Conservation (phyloP, 2,888 invertebrate species). For the Andrena flavipes region DNA sequence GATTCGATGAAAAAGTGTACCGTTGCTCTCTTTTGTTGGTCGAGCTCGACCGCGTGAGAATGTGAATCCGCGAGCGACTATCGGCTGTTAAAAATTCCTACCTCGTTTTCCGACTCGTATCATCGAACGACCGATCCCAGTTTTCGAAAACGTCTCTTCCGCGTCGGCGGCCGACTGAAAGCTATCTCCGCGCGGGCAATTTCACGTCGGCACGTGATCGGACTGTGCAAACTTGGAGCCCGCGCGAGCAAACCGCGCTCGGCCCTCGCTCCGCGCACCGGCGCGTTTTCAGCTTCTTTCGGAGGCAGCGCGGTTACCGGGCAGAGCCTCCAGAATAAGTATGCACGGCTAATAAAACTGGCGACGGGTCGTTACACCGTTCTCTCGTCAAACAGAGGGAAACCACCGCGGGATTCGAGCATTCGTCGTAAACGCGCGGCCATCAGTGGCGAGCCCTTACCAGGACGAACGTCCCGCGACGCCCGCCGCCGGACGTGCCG, state of each 20-base stretch:
- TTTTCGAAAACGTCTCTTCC: conserved; percentile 58
- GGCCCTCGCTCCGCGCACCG: conserved; percentile 33
- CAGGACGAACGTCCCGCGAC: neutral
- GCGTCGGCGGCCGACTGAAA: conserved; percentile 53
- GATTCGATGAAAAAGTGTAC: neutral
- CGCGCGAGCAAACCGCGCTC: conserved; percentile 64
- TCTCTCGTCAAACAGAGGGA: conserved; percentile 65
- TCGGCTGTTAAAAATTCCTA: conserved; percentile 57
- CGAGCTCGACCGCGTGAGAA: conserved; percentile 51
- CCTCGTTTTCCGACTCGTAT: conserved; percentile 46
- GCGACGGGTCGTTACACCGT: conserved; percentile 62
- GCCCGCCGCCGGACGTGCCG: conserved; percentile 6
- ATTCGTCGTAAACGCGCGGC: conserved; percentile 54
- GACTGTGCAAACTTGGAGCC: conserved; percentile 77
- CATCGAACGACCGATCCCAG: conserved; percentile 53
- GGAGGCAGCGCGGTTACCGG: conserved; percentile 69
- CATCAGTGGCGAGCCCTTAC: conserved; percentile 5
- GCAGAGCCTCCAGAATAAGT: conserved; percentile 68
- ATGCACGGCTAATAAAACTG: conserved; percentile 70
- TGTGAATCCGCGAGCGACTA: conserved; percentile 28
- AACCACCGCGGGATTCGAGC: conserved; percentile 45
- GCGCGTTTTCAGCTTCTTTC: conserved; percentile 58
- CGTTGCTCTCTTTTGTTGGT: neutral
- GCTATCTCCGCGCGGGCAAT: conserved; percentile 71
- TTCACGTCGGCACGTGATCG: conserved; percentile 80